Evolutionary conservation across 2,113 vertebrate species (phyloP).

Genomic region (Cromileptes altivelis): DNA sequence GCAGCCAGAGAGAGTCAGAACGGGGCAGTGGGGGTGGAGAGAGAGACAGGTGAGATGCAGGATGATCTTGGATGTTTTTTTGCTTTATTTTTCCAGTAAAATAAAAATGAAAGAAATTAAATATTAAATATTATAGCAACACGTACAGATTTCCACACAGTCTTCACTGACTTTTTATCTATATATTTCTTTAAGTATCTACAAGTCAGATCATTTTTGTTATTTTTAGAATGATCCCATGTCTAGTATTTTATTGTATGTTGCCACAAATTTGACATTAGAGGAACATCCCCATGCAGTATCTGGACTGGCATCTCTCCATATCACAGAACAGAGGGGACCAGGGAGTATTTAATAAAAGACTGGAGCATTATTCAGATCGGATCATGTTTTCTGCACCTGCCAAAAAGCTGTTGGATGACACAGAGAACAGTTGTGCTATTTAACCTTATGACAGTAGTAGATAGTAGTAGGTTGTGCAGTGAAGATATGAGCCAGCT

Average conservation of each 20-base stretch:
- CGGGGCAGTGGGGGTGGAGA: conserved; percentile 80
- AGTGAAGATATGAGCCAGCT: background rate
- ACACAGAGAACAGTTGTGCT: too few relatives aligned
- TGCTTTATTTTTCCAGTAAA: background rate
- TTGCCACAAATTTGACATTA: too few relatives aligned
- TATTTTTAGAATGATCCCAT: too few relatives aligned
- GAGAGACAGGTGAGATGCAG: conserved; percentile 69
- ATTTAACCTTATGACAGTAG: too few relatives aligned
- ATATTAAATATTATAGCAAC: background rate
- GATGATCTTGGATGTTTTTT: background rate
- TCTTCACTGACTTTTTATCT: background rate
- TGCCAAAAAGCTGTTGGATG: background rate
- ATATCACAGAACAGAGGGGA: too few relatives aligned
- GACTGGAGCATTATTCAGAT: conserved; percentile 8
- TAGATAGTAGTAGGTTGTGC: too few relatives aligned
- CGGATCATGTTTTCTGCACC: background rate
- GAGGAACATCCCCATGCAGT: too few relatives aligned
- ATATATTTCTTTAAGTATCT: too few relatives aligned
- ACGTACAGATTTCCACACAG: background rate
- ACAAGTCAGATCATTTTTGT: too few relatives aligned
- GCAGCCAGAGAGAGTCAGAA: conserved; percentile 74
- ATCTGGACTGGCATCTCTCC: too few relatives aligned
- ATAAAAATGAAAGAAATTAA: background rate
- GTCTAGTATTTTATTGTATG: too few relatives aligned
- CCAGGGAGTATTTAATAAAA: conserved; percentile 1